A percentile compares a stretch with the other conserved stretches of the same genome.
These are phyloP conservation scores for Abscondita cerata DNA, from an alignment of 2,888 invertebrate genomes.

Conservation along the genomic window DNA sequence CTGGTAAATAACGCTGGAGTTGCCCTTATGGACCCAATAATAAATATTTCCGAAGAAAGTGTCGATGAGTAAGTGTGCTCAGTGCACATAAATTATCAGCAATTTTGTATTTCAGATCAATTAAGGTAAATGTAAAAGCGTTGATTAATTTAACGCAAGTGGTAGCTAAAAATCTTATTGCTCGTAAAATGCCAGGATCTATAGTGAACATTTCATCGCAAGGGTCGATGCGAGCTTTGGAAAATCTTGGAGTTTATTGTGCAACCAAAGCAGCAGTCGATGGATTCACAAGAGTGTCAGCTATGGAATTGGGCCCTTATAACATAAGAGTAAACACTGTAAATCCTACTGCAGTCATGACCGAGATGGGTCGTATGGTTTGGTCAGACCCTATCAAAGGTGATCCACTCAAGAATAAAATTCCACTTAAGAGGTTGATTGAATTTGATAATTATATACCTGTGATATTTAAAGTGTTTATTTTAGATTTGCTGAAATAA, in stretches of 20 bases:
- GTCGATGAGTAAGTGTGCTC: slow-evolving; percentile 70
- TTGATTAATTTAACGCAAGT: slow-evolving; percentile 86
- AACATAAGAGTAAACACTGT: slow-evolving; percentile 90
- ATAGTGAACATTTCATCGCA: slow-evolving; percentile 97
- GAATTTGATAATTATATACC: slow-evolving; percentile 66
- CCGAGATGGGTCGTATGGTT: slow-evolving; percentile 83
- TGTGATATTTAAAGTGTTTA: slow-evolving; percentile 83
- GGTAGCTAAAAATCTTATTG: slow-evolving; percentile 76
- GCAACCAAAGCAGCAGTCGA: slow-evolving; percentile 95
- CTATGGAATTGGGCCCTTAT: slow-evolving; percentile 83
- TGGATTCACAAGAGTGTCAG: slow-evolving; percentile 92
- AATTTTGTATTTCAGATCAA: slow-evolving; percentile 62
- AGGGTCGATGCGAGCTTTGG: slow-evolving; percentile 88
- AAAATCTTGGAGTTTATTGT: slow-evolving; percentile 88
- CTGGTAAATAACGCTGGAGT: slow-evolving; percentile 91
- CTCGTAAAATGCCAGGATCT: slow-evolving; percentile 72
- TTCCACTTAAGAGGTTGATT: slow-evolving; percentile 88
- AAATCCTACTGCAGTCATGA: slow-evolving; percentile 91
- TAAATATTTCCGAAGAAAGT: slow-evolving; percentile 70
- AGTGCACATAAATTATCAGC: background rate
- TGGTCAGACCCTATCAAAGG: slow-evolving; percentile 85
- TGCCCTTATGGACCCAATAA: slow-evolving; percentile 73
- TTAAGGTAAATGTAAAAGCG: slow-evolving; percentile 84
- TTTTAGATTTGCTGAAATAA: slow-evolving; percentile 72
- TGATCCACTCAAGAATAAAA: slow-evolving; percentile 72